These are phyloP conservation scores for Siphlonurus alternatus DNA, from an alignment of 2,888 invertebrate species.

Conservation along the genomic window DNA sequence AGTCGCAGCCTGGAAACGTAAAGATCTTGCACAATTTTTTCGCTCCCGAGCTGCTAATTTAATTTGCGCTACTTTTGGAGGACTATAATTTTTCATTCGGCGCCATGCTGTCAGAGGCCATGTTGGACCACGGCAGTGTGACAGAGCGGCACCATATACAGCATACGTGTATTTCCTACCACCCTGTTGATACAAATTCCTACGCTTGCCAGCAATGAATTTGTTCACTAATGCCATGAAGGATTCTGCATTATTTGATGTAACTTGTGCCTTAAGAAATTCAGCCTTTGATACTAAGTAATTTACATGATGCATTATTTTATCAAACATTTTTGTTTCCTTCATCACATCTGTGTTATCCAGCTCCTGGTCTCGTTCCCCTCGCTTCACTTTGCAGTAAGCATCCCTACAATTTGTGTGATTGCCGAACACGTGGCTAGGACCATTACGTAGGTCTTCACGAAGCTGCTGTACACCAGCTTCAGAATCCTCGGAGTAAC, in stretches of 20 bases:
- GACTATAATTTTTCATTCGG: background rate
- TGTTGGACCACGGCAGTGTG: background rate
- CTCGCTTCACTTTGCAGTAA: slow-evolving; percentile 9
- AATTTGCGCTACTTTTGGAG: background rate
- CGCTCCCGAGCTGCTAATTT: background rate
- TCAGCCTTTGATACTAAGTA: background rate
- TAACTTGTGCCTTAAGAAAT: background rate
- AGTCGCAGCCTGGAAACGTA: no score
- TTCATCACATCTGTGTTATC: background rate
- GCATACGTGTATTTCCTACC: background rate
- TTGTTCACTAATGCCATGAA: background rate
- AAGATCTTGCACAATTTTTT: background rate
- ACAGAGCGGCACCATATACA: background rate
- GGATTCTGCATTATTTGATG: background rate
- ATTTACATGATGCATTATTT: background rate
- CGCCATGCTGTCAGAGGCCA: background rate
- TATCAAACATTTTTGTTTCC: background rate
- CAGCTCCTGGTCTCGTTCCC: slow-evolving; percentile 3
- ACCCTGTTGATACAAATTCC: background rate
- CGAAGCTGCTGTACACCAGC: background rate
- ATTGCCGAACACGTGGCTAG: slow-evolving; percentile 11
- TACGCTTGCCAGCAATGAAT: background rate
- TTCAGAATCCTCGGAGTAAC: background rate
- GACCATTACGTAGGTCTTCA: slow-evolving; percentile 8
- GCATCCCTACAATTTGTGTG: slow-evolving; percentile 7